These are phyloP conservation scores for Dicrurus megarhynchus DNA, from an alignment of 2,113 vertebrate genomes.

Conservation along the genomic window DNA sequence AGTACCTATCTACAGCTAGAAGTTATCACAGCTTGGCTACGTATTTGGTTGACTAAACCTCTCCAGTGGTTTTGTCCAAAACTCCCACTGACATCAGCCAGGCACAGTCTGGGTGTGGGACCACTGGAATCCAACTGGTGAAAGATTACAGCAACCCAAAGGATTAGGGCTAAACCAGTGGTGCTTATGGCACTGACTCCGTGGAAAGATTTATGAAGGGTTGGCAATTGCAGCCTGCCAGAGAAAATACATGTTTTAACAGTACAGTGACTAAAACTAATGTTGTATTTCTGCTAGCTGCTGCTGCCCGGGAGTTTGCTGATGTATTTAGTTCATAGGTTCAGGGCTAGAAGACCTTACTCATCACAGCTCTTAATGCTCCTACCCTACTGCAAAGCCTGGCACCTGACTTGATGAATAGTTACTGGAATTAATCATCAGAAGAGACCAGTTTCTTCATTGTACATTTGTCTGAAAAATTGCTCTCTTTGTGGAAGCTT, in stretches of 20 bases:
- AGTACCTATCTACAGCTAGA: background rate
- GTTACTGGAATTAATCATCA: constrained; percentile 50
- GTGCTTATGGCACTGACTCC: background rate
- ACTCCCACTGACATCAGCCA: background rate
- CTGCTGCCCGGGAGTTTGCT: constrained; percentile 7
- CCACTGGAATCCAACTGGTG: background rate
- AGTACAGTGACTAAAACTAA: constrained; percentile 46
- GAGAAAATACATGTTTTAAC: constrained; percentile 35
- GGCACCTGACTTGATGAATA: constrained; percentile 42
- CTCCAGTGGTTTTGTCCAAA: background rate
- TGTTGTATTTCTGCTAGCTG: constrained; percentile 48
- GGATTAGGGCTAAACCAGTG: background rate
- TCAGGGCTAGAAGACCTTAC: constrained; percentile 53
- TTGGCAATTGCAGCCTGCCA: constrained; percentile 4
- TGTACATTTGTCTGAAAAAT: constrained; percentile 43
- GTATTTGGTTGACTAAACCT: background rate
- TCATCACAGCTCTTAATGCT: constrained; percentile 42
- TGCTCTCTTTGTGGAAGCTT: constrained; percentile 33
- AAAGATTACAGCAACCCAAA: background rate
- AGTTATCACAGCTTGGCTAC: background rate
- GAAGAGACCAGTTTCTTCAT: constrained; percentile 6
- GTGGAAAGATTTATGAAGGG: constrained; percentile 26
- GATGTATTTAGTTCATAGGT: constrained; percentile 43
- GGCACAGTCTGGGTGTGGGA: background rate
- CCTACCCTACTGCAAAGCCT: background rate